A percentile compares a stretch with the other conserved stretches of the same genome.
phyloP scores from a whole-genome alignment of 2,797 vertebrate species.

The Sebastes trivittatus region DNA sequence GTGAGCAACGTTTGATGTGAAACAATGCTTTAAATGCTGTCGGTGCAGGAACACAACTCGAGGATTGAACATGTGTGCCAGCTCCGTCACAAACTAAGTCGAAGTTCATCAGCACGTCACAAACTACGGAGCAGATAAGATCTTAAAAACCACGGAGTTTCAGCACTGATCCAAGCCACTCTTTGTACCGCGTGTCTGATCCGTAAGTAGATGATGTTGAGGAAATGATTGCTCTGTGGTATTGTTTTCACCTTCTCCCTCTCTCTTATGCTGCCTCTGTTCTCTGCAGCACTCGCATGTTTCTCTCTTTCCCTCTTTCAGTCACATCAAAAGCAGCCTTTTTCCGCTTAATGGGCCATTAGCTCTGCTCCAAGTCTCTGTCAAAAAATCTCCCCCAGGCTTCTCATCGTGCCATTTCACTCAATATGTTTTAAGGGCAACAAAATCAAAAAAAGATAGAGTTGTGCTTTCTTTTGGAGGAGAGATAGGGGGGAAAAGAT shows the following conservation, averaged over 20 bases:
- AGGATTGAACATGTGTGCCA: neutral
- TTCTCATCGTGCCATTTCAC: slow-evolving; percentile 44
- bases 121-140: slow-evolving; percentile 34
- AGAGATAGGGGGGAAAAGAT: neutral
- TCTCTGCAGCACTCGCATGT: slow-evolving; percentile 25
- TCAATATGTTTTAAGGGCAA: slow-evolving; percentile 42
- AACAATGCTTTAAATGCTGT: slow-evolving; percentile 13
- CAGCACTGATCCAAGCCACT: slow-evolving; percentile 19
- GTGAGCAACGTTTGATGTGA: slow-evolving; percentile 8
- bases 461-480: neutral
- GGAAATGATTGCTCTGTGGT: slow-evolving; percentile 46
- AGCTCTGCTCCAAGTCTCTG: slow-evolving; percentile 61
- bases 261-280: slow-evolving; percentile 1
- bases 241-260: slow-evolving; percentile 44
- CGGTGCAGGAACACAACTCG: neutral
- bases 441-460: slow-evolving; percentile 27
- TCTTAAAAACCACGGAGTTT: slow-evolving; percentile 20
- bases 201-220: slow-evolving; percentile 40
- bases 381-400: slow-evolving; percentile 45
- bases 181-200: slow-evolving; percentile 28
- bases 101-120: slow-evolving; percentile 43
- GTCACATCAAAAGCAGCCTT: slow-evolving; percentile 61
- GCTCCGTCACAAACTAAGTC: slow-evolving; percentile 17
- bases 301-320: slow-evolving; percentile 24
- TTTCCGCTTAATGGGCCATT: slow-evolving; percentile 69